Percentiles rank a stretch among this genome's conserved stretches.
Conservation (phyloP, 1,140 invertebrate genomes). For the Augochlora pura region DNA sequence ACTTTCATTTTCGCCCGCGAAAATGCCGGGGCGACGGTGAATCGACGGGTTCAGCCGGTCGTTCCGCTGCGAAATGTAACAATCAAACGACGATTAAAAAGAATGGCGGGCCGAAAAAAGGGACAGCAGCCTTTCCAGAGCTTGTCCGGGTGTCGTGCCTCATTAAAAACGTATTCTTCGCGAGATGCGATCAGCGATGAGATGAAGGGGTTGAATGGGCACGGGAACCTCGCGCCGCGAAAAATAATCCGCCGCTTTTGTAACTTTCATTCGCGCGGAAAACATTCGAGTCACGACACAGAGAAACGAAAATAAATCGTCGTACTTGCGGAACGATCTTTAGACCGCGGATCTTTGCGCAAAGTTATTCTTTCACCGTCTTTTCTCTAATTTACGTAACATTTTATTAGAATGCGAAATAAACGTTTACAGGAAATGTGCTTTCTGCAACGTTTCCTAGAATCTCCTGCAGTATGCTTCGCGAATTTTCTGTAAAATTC, state of each 20-base stretch:
- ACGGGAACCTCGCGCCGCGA: neutral
- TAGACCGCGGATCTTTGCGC: too few relatives aligned
- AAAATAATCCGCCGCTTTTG: conserved; percentile 8
- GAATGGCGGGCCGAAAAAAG: neutral
- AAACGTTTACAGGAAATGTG: too few relatives aligned
- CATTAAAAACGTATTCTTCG: conserved; percentile 46
- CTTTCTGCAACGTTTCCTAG: too few relatives aligned
- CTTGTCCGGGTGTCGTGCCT: conserved; percentile 27
- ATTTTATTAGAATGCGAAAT: too few relatives aligned
- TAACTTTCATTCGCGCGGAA: neutral
- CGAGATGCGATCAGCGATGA: conserved; percentile 23
- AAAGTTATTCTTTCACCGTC: too few relatives aligned
- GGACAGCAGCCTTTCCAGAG: neutral
- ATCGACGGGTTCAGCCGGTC: conserved; percentile 13
- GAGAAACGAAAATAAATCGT: too few relatives aligned
- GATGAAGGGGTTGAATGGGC: conserved; percentile 26
- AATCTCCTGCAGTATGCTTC: too few relatives aligned
- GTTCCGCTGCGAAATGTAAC: conserved; percentile 19
- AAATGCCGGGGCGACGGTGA: conserved; percentile 1
- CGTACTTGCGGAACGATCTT: too few relatives aligned
- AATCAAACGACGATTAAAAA: conserved; percentile 35
- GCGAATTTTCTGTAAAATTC: too few relatives aligned
- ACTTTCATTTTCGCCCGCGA: neutral
- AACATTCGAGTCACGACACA: neutral
- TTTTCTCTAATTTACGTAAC: too few relatives aligned